Base-by-base conservation (phyloP, 1,140 invertebrate genomes). In the Hycleus phaleratus region DNA sequence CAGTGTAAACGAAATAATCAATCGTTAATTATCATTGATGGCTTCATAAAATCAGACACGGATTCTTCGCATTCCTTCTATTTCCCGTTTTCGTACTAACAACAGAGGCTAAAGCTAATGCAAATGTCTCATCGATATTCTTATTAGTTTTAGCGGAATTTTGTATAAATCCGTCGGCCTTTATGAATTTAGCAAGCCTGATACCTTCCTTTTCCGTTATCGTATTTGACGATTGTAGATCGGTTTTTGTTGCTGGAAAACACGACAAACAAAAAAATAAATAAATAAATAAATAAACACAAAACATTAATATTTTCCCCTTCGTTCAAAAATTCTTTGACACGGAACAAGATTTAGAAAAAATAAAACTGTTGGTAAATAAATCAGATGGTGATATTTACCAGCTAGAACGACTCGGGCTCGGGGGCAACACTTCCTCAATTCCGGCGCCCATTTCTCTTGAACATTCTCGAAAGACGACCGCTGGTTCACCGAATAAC, bases 381-480 rank as follows among this genome's bases (percentile, higher is more conserved):
- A 18, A 18, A 18, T 18, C 18, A 18, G 18, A 55, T 12, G 18
- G 2, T 7, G 49, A 56, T 11, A 26, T n/a, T 24, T 63, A 71
- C 70, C 68, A 38, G 61, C 67, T 54, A 71, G 58, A 51, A 71
- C 64, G 40, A 71, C 60, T 61, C 68, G 68, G 7, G 68, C 66
- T 56, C 60, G 59, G 12, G 68, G 64, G 26, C 66, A 55, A 48
- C 58, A 65, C 42, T 65, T 65, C 52, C 56, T 66, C 58, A 78
- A 88, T 81, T 96, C 93, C 46, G 93, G 93, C 51, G 91, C 94
- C 93, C 93, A 96, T 79, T 95, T 95, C 75, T 94, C 93, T 68
- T 93, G 81, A 42, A 99, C 95, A 78, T 99, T 99, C 77, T 98
- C 95, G 79, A 97, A 98, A 64, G 94, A 97, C 10, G 93, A 92